Conservation (phyloP, 1,140 invertebrate species). For the Nephila pilipes region DNA sequence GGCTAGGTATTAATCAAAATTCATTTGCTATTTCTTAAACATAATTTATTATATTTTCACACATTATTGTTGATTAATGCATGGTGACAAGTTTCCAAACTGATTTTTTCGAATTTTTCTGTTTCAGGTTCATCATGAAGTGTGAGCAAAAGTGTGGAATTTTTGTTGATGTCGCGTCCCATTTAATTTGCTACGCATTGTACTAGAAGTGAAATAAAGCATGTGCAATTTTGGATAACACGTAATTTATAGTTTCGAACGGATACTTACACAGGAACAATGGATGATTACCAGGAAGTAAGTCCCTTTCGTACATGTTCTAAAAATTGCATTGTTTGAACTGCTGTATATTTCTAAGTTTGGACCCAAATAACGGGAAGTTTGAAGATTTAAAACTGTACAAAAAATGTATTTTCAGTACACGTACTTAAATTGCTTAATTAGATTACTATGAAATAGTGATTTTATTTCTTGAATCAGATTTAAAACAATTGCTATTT, state of each 20-base stretch:
- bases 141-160: not conserved
- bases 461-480: too few relatives aligned
- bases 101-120: not conserved
- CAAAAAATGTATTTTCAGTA: too few relatives aligned
- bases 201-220: not conserved
- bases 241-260: constrained; percentile 18
- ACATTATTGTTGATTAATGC: too few relatives aligned
- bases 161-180: not conserved
- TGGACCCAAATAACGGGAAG: too few relatives aligned
- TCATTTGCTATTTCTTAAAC: too few relatives aligned
- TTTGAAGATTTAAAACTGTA: too few relatives aligned
- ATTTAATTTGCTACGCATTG: not conserved
- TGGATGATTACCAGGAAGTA: constrained; percentile 54
- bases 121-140: not conserved
- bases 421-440: too few relatives aligned
- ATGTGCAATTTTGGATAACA: constrained; percentile 60
- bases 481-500: too few relatives aligned
- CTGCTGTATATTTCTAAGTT: too few relatives aligned
- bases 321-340: not conserved
- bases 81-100: not conserved
- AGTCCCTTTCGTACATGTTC: not conserved
- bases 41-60: too few relatives aligned
- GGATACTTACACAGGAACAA: constrained; percentile 41
- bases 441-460: too few relatives aligned
- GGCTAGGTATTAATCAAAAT: too few relatives aligned